Base-by-base conservation (phyloP, 2,113 vertebrate species). In the Petrocephalus microphthalmus region DNA sequence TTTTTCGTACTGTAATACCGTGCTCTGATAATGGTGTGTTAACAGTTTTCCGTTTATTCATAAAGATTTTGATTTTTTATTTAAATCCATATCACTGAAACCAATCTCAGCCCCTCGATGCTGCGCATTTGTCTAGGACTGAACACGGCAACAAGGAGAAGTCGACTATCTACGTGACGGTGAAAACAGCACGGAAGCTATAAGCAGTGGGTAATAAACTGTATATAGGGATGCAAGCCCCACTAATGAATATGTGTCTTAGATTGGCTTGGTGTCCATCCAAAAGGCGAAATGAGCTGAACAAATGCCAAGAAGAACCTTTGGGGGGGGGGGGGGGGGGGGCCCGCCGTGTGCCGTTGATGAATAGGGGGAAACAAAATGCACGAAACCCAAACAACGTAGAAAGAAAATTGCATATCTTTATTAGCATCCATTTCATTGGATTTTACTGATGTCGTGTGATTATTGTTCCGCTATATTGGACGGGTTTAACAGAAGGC, bases 201-300 rank as follows among this genome's bases (percentile, higher is more conserved):
- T 3, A 42, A 20, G 52, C n/a, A 25, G 84, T 37, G 6, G 17
- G 25, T 37, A 25, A 85, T 54, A 56, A 54, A 54, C 84, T 54
- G 84, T 29, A 53, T 53, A 25, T 85, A 56, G 56, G 84, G 29
- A 37, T 25, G 13, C n/a, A 54, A 56, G 29, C 15, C 29, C 84
- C 52, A 52, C 84, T 85, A 85, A 85, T 85, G 84, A 85, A 53
- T 85, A 42, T 85, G 84, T 85, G 5, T 85, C 84, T 85, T 56
- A 85, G 49, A 56, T 56, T 52, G 25, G 84, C 54, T 85, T 85
- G 84, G 52, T 56, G 84, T 54, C 52, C 29, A 85, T 85, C 52
- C 84, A 85, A 85, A 52, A 85, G 29, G 25, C 51, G 20, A 85
- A 85, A 85, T 56, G 84, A 85, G 84, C 84, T 85, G 84, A 85